Base-by-base conservation (phyloP, 2,797 vertebrate species). In the Moxostoma hubbsi region DNA sequence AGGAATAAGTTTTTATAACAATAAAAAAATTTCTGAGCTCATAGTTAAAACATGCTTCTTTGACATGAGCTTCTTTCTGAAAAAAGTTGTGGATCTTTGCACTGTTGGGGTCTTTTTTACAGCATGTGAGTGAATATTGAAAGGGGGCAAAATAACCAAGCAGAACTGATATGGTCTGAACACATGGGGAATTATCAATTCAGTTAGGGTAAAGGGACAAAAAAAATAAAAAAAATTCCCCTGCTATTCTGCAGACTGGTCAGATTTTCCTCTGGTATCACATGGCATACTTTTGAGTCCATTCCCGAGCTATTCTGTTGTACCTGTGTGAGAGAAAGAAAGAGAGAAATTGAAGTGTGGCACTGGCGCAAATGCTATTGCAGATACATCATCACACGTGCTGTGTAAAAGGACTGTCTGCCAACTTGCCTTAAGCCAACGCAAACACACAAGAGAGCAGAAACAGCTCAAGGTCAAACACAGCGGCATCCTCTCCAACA, bases 281-380 rank as follows among this genome's bases (percentile, higher is more conserved):
- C 97, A 98, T 98, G 94, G 97, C 97, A 89, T 98, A 99, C 93
- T 99, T 99, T 93, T 97, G 96, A 94, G 97, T 98, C 97, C 97
- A 99, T 94, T 99, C 97, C 93, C 96, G 96, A 94, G 97, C 98
- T 93, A 96, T 98, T 97, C 95, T 98, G 96, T 97, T 98, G 95
- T 98, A 99, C 94, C 97, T 98, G 92, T 86, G 87, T 83, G 7
- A 87, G 64, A 84, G 73, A 81, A 82, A 74, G 54, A 73, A 50
- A 36, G 36, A 36, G 36, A 36, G 36, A 70, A 45, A 69, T 64
- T 43, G 1, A 58, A 67, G 18, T 75, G 69, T 73, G 36, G 36
- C 50, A 58, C 11, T 51, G 36, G 71, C 4, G n/a, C 77, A 70
- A 49, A 54, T 9, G 68, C 45, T 69, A 70, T 54, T 68, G 65